Evolutionary conservation across 2,113 vertebrate genomes (phyloP).

Genomic region (Daphoenositta chrysoptera): DNA sequence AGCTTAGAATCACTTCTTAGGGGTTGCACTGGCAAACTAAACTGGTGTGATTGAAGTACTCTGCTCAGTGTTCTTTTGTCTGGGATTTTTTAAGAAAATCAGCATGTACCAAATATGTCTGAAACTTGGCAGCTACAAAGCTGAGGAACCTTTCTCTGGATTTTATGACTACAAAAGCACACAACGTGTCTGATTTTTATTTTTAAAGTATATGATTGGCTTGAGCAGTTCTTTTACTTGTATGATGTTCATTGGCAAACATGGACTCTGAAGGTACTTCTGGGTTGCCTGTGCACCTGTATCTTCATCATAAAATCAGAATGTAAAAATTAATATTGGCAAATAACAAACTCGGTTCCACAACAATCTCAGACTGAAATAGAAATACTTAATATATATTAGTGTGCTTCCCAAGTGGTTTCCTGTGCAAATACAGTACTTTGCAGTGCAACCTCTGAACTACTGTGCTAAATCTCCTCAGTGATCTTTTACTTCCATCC

Average conservation of each 20-base stretch:
- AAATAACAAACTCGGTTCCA: background rate
- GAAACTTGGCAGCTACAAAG: background rate
- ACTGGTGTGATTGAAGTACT: background rate
- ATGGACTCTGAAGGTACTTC: background rate
- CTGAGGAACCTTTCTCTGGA: background rate
- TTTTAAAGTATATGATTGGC: background rate
- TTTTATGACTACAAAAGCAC: background rate
- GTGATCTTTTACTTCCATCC: slow-evolving; percentile 71
- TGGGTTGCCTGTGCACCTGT: background rate
- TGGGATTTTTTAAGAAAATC: background rate
- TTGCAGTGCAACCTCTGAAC: slow-evolving; percentile 74
- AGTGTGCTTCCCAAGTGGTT: background rate
- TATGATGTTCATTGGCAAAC: background rate
- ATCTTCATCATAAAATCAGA: background rate
- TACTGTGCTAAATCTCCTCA: slow-evolving; percentile 72
- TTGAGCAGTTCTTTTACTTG: background rate
- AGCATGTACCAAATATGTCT: rapidly evolving
- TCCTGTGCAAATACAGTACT: background rate
- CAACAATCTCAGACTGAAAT: background rate
- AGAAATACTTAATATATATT: background rate
- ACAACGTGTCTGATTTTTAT: background rate
- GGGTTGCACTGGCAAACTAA: slow-evolving; percentile 69
- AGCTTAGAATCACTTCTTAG: slow-evolving; percentile 60
- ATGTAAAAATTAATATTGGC: background rate
- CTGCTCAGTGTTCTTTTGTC: background rate